Conservation (phyloP, 2,113 vertebrate genomes). For the Labrus mixtus region DNA sequence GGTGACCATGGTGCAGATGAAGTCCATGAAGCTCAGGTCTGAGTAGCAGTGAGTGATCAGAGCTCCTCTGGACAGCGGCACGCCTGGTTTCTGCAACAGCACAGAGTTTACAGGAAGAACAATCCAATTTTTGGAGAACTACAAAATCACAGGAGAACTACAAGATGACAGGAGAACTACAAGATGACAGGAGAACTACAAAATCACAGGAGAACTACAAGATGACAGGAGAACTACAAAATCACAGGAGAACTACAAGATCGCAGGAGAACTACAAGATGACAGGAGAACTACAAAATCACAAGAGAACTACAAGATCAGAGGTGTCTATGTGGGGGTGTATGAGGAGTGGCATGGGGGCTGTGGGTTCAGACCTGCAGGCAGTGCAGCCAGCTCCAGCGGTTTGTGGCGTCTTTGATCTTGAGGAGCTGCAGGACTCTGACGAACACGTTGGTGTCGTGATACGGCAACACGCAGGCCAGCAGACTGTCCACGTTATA, state of each 20-base stretch:
- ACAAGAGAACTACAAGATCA: no score
- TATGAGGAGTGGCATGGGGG: no score
- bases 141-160: no score
- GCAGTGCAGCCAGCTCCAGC: slow-evolving; percentile 93
- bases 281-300: no score
- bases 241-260: no score
- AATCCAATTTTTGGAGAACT: no score
- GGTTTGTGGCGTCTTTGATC: slow-evolving; percentile 87
- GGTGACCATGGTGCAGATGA: slow-evolving; percentile 92
- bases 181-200: no score
- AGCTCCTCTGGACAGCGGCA: slow-evolving; percentile 90
- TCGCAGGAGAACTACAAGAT: no score
- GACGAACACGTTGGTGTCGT: slow-evolving; percentile 94
- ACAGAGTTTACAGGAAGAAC: not conserved
- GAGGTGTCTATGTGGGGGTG: no score
- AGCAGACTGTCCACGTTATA: slow-evolving; percentile 93
- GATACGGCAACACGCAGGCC: slow-evolving; percentile 92
- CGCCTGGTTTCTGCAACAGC: slow-evolving; percentile 88
- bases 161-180: no score
- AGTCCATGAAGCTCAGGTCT: slow-evolving; percentile 96
- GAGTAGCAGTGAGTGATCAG: slow-evolving; percentile 94
- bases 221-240: no score
- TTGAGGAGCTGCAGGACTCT: slow-evolving; percentile 92
- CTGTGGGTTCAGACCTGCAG: slow-evolving; percentile 86
- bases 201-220: no score